Evolutionary conservation across 2,113 vertebrate genomes (phyloP).

Genomic region (Notothenia rossii): DNA sequence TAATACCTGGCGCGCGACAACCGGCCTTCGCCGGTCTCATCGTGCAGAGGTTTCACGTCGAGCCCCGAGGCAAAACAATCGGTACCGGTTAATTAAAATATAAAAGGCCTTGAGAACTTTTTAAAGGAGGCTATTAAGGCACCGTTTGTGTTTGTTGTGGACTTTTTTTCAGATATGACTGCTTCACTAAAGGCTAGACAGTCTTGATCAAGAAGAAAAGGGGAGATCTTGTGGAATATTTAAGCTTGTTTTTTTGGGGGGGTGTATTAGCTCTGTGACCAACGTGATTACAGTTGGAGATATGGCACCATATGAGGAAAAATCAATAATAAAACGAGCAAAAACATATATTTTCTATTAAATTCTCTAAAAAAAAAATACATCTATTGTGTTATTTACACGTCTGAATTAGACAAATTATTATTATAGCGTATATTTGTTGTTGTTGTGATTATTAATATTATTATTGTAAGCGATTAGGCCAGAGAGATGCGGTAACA

Average conservation of each 20-base stretch:
- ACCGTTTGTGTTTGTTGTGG: conserved; percentile 19
- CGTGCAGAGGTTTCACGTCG: conserved; percentile 70
- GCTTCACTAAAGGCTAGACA: conserved; percentile 23
- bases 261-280: neutral
- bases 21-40: conserved; percentile 75
- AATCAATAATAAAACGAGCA: conserved; percentile 16
- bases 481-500: conserved; percentile 65
- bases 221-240: conserved; percentile 25
- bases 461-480: neutral
- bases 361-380: neutral
- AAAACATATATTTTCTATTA: neutral
- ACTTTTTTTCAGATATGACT: conserved; percentile 5
- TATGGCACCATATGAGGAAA: neutral
- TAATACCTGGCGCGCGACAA: conserved; percentile 75
- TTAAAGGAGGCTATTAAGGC: conserved; percentile 53
- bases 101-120: conserved; percentile 78
- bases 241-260: neutral
- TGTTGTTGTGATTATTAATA: conserved; percentile 10
- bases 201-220: conserved; percentile 32
- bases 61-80: conserved; percentile 79
- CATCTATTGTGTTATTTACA: too few relatives aligned
- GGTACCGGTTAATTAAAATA: conserved; percentile 77
- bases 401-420: neutral
- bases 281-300: conserved; percentile 4
- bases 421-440: neutral